Evolutionary conservation across 2,888 invertebrate genomes (phyloP).

Genomic region (Agrochola macilenta): DNA sequence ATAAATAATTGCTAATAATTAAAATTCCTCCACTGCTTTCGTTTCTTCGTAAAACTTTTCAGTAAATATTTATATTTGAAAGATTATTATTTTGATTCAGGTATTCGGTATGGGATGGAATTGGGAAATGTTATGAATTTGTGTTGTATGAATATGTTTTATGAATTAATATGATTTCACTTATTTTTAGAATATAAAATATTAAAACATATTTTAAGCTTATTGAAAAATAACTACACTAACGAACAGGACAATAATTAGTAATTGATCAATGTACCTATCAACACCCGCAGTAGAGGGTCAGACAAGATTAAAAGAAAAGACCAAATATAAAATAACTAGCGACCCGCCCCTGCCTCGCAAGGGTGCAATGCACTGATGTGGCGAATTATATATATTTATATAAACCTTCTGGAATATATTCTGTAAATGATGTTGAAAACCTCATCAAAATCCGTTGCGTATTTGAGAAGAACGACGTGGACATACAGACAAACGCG

Average conservation of each 20-base stretch:
- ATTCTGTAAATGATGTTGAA: too few species aligned
- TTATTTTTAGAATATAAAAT: background rate
- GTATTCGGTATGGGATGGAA: background rate
- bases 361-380: too few species aligned
- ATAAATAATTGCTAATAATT: background rate
- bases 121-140: background rate
- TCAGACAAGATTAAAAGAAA: background rate
- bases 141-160: too few species aligned
- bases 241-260: background rate
- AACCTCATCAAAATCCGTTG: too few species aligned
- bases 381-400: too few species aligned
- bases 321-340: background rate
- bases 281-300: background rate
- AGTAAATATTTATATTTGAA: background rate
- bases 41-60: background rate
- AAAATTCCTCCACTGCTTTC: background rate
- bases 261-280: background rate
- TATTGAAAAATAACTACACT: background rate
- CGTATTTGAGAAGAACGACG: too few species aligned
- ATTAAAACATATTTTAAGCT: background rate
- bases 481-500: too few species aligned
- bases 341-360: too few species aligned
- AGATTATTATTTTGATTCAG: constrained; percentile 1
- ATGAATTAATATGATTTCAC: background rate
- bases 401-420: too few species aligned